A percentile compares a stretch with the other conserved stretches of the same genome.
Evolutionary conservation across 2,888 invertebrate genomes (phyloP).

Genomic region (Callinectes sapidus): DNA sequence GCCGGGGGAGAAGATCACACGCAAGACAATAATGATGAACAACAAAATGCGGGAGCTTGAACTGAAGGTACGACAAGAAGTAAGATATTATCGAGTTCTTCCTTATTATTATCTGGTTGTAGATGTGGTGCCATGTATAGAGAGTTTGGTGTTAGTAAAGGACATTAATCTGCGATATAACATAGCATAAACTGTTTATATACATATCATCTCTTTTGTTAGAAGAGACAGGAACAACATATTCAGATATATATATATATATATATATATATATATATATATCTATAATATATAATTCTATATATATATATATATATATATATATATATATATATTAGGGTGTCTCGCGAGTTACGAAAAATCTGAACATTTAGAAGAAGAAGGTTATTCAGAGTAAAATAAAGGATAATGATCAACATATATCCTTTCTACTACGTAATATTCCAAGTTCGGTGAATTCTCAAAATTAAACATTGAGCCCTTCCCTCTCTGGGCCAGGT

Average conservation of each 20-base stretch:
- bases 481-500: too few species aligned
- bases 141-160: slow-evolving; percentile 27
- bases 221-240: not conserved
- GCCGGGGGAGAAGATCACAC: slow-evolving; percentile 94
- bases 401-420: too few species aligned
- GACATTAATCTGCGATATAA: slow-evolving; percentile 14
- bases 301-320: not conserved
- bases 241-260: not conserved
- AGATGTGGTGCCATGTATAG: slow-evolving; percentile 37
- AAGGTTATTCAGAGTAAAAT: too few species aligned
- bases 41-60: slow-evolving; percentile 94
- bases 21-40: slow-evolving; percentile 92
- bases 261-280: not conserved
- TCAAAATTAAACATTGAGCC: too few species aligned
- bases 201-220: not conserved
- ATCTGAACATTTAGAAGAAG: too few species aligned
- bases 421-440: too few species aligned
- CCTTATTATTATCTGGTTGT: slow-evolving; percentile 35
- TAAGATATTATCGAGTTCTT: slow-evolving; percentile 39
- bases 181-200: slow-evolving; percentile 16
- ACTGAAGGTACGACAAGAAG: slow-evolving; percentile 79
- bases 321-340: slow-evolving; percentile 25
- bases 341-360: too few species aligned
- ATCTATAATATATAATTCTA: not conserved
- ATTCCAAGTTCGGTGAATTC: too few species aligned